Evolutionary conservation across 64 coral and sea anemone genomes (phyloP), one percentile per base, ranked within the genome.

Genomic region (Montipora foliosa): DNA sequence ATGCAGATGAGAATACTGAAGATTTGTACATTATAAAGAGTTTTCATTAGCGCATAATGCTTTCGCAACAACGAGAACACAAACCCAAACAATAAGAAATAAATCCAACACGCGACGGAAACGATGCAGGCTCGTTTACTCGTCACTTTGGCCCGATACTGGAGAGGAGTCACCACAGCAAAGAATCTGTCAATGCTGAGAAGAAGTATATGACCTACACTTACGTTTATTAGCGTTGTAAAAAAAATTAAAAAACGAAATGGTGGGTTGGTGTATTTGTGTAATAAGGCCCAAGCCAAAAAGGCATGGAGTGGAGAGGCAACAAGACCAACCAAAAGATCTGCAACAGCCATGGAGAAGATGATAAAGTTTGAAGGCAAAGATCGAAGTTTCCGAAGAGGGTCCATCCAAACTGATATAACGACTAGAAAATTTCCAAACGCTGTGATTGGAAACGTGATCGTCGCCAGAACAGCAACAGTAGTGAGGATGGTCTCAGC

Each of bases 361-460:
- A 90, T 45, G 5, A 90, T 80, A 48, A 80, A 79, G 44, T 80
- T 80, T 15, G 88, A 80, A 68, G 88, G 88, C 44, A 62, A 90
- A 19, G 61, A 67, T 11, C 88, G 88, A 69, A 80, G 88, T 51
- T 44, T 66, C 24, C 70, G 80, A 10, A 79, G 70, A 79, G 88
- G 88, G 20, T 90, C 88, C 80, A 70, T 90, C 76, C 88, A 48
- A 48, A 90, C 45, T 4, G 77, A 77, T 44, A 44, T 49, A 77
- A 90, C 51, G 15, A 90, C 76, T 45, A 90, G 24, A 4, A 50
- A 77, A 51, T 90, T 90, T 67, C 75, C 88, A 22, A 90, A 24
- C 12, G 25, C n/a, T 49, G 47, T 22, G 5, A 90, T 15, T 20
- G 88, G 88, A 62, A 20, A n/a, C 2, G 47, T 46, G 49, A 53